Conservation (phyloP, 2,888 invertebrate species). For the Heterodera filipjevi region DNA sequence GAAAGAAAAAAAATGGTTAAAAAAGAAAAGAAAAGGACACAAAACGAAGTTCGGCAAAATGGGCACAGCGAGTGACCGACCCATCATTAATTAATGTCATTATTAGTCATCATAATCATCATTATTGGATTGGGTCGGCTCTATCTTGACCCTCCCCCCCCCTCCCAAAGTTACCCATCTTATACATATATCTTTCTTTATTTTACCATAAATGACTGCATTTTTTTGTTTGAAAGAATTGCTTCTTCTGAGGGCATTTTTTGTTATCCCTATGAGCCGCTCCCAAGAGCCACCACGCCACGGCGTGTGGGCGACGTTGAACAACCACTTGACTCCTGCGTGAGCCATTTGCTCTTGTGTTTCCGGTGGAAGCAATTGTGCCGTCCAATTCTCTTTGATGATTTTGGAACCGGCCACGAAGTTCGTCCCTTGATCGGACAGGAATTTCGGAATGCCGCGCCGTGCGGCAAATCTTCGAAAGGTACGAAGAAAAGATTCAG, state of each 20-base stretch:
- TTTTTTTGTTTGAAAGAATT: too few relatives aligned
- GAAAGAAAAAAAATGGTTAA: too few relatives aligned
- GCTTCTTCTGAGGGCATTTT: conserved; percentile 10
- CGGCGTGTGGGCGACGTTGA: background rate
- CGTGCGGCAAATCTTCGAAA: conserved; percentile 17
- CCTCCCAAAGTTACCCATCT: too few relatives aligned
- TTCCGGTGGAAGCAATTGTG: background rate
- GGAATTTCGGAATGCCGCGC: background rate
- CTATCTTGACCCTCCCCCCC: too few relatives aligned
- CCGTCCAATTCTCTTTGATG: background rate
- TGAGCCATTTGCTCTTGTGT: background rate
- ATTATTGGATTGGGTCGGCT: too few relatives aligned
- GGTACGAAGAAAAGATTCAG: background rate
- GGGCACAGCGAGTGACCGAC: too few relatives aligned
- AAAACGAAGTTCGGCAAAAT: too few relatives aligned
- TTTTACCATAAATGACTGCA: too few relatives aligned
- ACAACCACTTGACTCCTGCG: background rate
- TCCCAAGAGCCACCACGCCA: conserved; percentile 28
- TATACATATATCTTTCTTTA: too few relatives aligned
- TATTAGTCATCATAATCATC: too few relatives aligned
- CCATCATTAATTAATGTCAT: too few relatives aligned
- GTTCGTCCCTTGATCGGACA: background rate
- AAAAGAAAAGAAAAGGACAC: too few relatives aligned
- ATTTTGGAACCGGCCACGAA: background rate
- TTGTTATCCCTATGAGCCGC: conserved; percentile 11